Evolutionary conservation across 64 coral and sea anemone species (phyloP).

Genomic region (Stylophora pistillata): DNA sequence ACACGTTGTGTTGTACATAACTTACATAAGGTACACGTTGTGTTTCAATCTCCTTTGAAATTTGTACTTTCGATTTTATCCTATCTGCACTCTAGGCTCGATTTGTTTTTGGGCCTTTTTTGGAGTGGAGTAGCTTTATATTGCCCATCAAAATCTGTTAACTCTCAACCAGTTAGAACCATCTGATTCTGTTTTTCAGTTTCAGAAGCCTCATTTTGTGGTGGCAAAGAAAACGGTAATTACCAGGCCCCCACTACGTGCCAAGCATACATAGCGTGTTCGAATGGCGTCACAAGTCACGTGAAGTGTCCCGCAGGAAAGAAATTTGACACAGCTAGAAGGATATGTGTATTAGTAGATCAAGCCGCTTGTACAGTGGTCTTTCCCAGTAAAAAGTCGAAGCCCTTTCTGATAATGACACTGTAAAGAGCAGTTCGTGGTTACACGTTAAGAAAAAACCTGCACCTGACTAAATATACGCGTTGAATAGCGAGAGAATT

Average conservation of each 20-base stretch:
- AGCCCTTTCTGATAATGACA: background rate
- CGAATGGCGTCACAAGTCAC: constrained; percentile 39
- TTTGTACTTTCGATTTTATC: background rate
- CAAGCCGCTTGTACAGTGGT: constrained; percentile 8
- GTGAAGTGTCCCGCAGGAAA: constrained; percentile 41
- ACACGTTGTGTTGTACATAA: too few relatives aligned
- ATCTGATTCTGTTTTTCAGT: constrained; percentile 15
- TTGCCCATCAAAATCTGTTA: too few relatives aligned
- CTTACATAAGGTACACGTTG: too few relatives aligned
- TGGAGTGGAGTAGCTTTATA: background rate
- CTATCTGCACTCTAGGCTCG: too few relatives aligned
- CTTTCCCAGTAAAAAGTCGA: background rate
- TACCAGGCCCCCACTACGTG: constrained; percentile 40
- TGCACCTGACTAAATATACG: background rate
- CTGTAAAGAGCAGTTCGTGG: background rate
- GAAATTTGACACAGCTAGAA: constrained; percentile 13
- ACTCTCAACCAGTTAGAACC: too few relatives aligned
- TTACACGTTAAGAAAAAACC: background rate
- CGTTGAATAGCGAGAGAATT: too few relatives aligned
- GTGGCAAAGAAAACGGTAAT: constrained; percentile 34
- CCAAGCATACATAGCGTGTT: constrained; percentile 46
- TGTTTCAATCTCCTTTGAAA: background rate
- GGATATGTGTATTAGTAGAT: background rate
- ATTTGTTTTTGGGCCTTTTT: too few relatives aligned
- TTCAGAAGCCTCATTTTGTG: constrained; percentile 30